phyloP scores from a whole-genome alignment of 2,113 vertebrate species.

The Nasalis larvatus region DNA sequence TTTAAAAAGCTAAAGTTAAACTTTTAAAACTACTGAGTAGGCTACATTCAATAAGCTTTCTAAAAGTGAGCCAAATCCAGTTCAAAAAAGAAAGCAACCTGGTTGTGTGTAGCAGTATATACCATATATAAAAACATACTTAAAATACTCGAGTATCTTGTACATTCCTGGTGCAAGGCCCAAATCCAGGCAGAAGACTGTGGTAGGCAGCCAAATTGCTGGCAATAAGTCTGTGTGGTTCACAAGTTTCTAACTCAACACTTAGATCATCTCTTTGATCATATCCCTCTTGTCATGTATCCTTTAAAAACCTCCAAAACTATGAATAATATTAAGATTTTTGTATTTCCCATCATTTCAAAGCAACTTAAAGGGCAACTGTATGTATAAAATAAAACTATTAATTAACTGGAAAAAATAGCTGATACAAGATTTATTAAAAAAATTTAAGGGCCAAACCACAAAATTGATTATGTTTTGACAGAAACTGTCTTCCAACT shows the following conservation, averaged over 20 bases:
- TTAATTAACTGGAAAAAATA: conserved; percentile 22
- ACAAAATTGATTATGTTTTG: neutral
- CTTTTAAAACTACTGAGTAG: neutral
- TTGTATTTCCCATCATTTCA: neutral
- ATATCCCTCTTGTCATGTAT: neutral
- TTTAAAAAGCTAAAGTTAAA: conserved; percentile 23
- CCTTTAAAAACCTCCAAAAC: neutral
- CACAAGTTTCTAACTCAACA: neutral
- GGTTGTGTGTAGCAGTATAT: neutral
- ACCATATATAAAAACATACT: neutral
- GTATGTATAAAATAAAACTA: conserved; percentile 1
- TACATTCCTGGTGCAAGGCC: neutral
- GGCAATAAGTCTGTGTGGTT: neutral
- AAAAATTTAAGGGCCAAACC: neutral
- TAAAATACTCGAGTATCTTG: neutral
- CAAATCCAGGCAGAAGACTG: neutral
- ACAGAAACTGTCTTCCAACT: neutral
- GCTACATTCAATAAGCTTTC: neutral
- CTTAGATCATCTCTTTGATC: neutral
- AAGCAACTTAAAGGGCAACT: conserved; percentile 20
- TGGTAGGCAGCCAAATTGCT: neutral
- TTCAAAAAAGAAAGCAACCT: neutral
- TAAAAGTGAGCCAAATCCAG: neutral
- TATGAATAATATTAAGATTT: neutral
- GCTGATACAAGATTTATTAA: neutral